phyloP scores from a whole-genome alignment of 2,888 invertebrate species.

The Nudaria mundana region DNA sequence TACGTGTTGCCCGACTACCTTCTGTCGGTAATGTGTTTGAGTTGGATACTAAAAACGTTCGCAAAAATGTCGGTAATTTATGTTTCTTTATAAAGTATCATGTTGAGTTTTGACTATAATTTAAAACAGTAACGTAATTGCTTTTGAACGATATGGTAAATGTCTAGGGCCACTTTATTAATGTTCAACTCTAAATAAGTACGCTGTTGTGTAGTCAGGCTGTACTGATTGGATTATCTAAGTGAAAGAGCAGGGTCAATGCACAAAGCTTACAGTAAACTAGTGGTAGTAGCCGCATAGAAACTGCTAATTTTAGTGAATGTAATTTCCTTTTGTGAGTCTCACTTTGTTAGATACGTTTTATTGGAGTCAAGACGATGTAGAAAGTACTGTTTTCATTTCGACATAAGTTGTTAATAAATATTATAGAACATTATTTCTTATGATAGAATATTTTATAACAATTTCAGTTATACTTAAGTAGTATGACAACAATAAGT shows the following conservation, averaged over 20 bases:
- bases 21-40: slow-evolving; percentile 65
- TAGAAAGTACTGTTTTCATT: slow-evolving; percentile 18
- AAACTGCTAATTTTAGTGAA: slow-evolving; percentile 22
- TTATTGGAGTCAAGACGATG: slow-evolving; percentile 12
- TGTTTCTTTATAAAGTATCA: slow-evolving; percentile 39
- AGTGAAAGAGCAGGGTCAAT: slow-evolving; percentile 58
- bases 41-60: slow-evolving; percentile 52
- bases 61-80: slow-evolving; percentile 56
- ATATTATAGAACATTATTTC: slow-evolving; percentile 25
- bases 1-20: slow-evolving; percentile 71
- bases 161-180: slow-evolving; percentile 32
- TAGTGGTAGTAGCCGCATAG: slow-evolving; percentile 17
- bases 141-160: slow-evolving; percentile 34
- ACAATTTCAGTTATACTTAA: too few species aligned
- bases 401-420: slow-evolving; percentile 11
- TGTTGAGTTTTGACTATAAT: slow-evolving; percentile 31
- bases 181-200: slow-evolving; percentile 56
- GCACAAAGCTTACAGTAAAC: slow-evolving; percentile 47
- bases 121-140: slow-evolving; percentile 44
- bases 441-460: slow-evolving; percentile 16
- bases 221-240: slow-evolving; percentile 71
- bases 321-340: slow-evolving; percentile 23
- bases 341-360: slow-evolving; percentile 13
- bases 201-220: slow-evolving; percentile 49
- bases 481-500: too few species aligned